Conservation (phyloP, 2,113 vertebrate genomes). For the Collichthys lucidus region DNA sequence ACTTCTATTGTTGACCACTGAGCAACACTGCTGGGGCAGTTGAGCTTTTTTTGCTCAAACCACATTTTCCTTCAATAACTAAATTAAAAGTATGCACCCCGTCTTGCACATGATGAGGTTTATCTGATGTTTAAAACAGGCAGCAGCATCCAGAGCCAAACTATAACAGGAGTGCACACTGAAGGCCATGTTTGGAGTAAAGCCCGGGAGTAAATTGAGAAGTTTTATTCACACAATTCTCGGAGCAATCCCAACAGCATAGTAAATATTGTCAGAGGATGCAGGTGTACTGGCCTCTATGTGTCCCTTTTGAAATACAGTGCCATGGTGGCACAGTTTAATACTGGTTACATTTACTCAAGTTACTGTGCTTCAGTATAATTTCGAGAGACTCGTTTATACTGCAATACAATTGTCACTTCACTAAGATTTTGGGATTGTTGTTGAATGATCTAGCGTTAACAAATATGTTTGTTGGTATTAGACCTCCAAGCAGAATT, state of each 20-base stretch:
- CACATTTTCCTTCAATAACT: not conserved
- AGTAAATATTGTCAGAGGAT: slow-evolving; percentile 61
- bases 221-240: slow-evolving; percentile 60
- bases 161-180: not conserved
- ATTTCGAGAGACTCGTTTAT: no score
- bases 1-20: not conserved
- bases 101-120: not conserved
- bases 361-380: no score
- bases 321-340: no score
- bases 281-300: slow-evolving; percentile 71
- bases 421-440: not conserved
- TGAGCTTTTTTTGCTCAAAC: no score
- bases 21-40: not conserved
- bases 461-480: not conserved
- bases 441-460: not conserved
- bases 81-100: not conserved
- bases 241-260: no score
- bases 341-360: no score
- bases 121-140: not conserved
- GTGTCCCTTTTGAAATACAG: slow-evolving; percentile 19
- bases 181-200: slow-evolving; percentile 12
- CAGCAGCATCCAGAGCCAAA: not conserved
- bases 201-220: slow-evolving; percentile 19
- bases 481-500: not conserved
- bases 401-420: no score